phyloP scores from a whole-genome alignment of 2,797 vertebrate species.

The Silurus aristotelis region DNA sequence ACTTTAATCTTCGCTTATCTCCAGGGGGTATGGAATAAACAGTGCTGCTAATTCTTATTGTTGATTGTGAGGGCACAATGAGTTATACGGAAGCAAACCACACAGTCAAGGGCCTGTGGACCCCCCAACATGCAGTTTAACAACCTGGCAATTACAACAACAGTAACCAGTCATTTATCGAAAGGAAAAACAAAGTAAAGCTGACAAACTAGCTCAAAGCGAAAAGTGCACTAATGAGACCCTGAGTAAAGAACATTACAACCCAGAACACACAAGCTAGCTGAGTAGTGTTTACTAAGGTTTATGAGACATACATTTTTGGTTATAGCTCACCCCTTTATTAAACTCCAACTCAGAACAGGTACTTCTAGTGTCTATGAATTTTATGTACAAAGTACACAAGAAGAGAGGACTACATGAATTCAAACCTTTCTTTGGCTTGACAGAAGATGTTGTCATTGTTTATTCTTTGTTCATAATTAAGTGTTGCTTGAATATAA shows the following conservation, averaged over 20 bases:
- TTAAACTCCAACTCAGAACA: slow-evolving; percentile 7
- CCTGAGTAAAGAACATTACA: slow-evolving; percentile 34
- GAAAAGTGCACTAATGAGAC: slow-evolving; percentile 44
- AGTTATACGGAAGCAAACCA: slow-evolving; percentile 10
- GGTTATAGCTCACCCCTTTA: slow-evolving; percentile 5
- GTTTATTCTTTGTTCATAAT: not conserved
- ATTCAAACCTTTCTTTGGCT: not conserved
- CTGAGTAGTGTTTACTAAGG: slow-evolving; percentile 26
- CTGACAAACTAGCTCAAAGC: slow-evolving; percentile 44
- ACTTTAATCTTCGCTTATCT: slow-evolving; percentile 32
- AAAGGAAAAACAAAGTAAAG: slow-evolving; percentile 21
- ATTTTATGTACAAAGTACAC: not conserved
- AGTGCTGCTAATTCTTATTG: slow-evolving; percentile 36
- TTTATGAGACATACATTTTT: slow-evolving; percentile 29
- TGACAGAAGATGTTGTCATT: not conserved
- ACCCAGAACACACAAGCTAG: slow-evolving; percentile 32
- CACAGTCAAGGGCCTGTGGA: slow-evolving; percentile 33
- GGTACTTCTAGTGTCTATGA: not conserved
- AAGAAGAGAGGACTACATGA: not conserved
- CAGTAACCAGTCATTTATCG: slow-evolving; percentile 49
- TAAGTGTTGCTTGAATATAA: not conserved
- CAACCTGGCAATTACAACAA: slow-evolving; percentile 49
- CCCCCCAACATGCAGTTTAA: slow-evolving; percentile 39
- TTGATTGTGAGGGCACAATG: slow-evolving; percentile 20
- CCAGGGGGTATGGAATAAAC: slow-evolving; percentile 11